Evolutionary conservation across 2,797 vertebrate species (phyloP).

Genomic region (Pteropus rufus): DNA sequence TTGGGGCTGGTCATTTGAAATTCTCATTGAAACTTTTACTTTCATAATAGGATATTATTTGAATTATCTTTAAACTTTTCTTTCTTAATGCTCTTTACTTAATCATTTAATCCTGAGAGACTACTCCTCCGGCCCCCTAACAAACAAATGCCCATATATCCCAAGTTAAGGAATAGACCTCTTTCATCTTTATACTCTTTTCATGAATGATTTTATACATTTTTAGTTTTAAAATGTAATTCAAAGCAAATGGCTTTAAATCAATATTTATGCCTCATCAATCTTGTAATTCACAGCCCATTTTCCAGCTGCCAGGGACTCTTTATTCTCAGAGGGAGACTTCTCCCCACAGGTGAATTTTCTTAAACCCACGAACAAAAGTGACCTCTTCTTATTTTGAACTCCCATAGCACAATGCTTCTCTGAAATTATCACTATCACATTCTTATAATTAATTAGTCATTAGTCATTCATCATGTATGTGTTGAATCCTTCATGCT

Average conservation of each 20-base stretch:
- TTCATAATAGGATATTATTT: background rate
- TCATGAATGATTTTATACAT: background rate
- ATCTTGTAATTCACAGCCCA: background rate
- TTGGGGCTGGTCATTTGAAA: background rate
- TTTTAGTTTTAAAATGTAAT: background rate
- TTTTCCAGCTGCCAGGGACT: background rate
- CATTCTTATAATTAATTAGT: background rate
- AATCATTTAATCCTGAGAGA: background rate
- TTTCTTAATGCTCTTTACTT: background rate
- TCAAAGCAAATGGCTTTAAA: constrained; percentile 19
- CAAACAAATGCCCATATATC: background rate
- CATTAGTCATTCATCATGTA: background rate
- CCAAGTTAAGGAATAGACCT: background rate
- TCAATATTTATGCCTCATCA: background rate
- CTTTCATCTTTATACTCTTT: background rate
- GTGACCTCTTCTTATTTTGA: background rate
- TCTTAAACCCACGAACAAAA: background rate
- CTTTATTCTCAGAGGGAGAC: background rate
- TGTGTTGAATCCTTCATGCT: background rate
- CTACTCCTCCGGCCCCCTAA: no score
- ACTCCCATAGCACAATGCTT: background rate
- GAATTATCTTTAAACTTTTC: background rate
- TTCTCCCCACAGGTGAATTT: background rate
- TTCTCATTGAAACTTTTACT: background rate
- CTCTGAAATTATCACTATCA: background rate